phyloP scores from a whole-genome alignment of 2,888 invertebrate genomes.

The Trichogramma evanescens region DNA sequence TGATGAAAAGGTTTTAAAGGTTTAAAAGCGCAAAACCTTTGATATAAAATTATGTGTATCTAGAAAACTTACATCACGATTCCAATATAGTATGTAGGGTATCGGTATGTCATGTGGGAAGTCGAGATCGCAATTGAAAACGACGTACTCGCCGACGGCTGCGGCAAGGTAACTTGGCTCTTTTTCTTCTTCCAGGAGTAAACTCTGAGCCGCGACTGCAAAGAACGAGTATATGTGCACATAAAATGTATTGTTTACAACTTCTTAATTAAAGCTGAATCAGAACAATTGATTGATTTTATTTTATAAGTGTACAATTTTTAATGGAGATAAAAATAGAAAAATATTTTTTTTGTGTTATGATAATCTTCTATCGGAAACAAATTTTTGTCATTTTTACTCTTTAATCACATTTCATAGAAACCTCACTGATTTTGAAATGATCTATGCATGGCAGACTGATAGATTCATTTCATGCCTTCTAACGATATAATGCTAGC shows the following conservation, averaged over 20 bases:
- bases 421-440: no score
- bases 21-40: background rate
- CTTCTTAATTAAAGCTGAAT: no score
- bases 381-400: no score
- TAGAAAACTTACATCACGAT: slow-evolving; percentile 67
- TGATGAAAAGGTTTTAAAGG: background rate
- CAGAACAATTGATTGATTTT: no score
- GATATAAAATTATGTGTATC: background rate
- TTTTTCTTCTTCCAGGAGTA: slow-evolving; percentile 42
- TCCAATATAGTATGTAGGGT: slow-evolving; percentile 84
- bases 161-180: slow-evolving; percentile 53
- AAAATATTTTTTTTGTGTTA: no score
- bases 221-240: background rate
- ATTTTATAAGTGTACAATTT: no score
- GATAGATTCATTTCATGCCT: no score
- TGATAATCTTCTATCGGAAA: no score
- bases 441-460: no score
- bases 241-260: background rate
- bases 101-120: slow-evolving; percentile 80
- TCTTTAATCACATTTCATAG: no score
- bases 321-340: no score
- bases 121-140: slow-evolving; percentile 79
- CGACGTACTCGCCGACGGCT: slow-evolving; percentile 69
- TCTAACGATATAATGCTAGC: no score
- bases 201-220: slow-evolving; percentile 35